phyloP scores from a whole-genome alignment of 2,797 vertebrate species.

The Chelon auratus region DNA sequence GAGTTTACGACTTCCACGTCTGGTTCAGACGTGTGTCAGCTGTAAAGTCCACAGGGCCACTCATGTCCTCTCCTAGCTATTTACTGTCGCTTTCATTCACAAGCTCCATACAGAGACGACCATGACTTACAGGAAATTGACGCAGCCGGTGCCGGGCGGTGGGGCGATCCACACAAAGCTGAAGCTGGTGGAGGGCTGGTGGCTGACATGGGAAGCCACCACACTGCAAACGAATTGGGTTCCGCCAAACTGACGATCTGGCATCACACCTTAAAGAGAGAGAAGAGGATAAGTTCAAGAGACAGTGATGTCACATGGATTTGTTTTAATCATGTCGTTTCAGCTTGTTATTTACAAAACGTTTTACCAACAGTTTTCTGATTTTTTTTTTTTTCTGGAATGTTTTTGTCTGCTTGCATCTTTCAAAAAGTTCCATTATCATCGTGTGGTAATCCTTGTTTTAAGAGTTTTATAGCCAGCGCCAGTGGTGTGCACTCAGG shows the following conservation, averaged over 20 bases:
- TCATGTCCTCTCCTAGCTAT: background rate
- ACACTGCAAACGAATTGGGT: conserved; percentile 99
- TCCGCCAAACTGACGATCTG: conserved; percentile 93
- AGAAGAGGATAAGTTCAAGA: conserved; percentile 4
- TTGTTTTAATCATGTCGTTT: too few species aligned
- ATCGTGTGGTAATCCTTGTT: conserved; percentile 1
- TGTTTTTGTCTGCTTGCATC: background rate
- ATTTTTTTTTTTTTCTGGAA: too few species aligned
- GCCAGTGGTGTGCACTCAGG: background rate
- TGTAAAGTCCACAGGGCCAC: conserved; percentile 5
- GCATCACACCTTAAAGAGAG: conserved; percentile 89
- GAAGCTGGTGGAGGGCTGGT: conserved; percentile 94
- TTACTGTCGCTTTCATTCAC: conserved; percentile 2
- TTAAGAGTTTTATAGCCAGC: conserved; percentile 11
- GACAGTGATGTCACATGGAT: background rate
- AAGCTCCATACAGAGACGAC: background rate
- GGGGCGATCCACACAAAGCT: conserved; percentile 99
- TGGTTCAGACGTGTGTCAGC: conserved; percentile 16
- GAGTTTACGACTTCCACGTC: conserved; percentile 44
- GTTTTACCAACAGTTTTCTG: too few species aligned
- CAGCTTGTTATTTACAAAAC: too few species aligned
- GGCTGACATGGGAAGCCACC: conserved; percentile 97
- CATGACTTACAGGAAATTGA: conserved; percentile 95
- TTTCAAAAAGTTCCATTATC: conserved; percentile 19
- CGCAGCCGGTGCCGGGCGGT: conserved; percentile 95